A percentile compares a stretch with the other conserved stretches of the same genome.
Evolutionary conservation across 1,140 invertebrate species (phyloP).

Genomic region (Onthophagus taurus): DNA sequence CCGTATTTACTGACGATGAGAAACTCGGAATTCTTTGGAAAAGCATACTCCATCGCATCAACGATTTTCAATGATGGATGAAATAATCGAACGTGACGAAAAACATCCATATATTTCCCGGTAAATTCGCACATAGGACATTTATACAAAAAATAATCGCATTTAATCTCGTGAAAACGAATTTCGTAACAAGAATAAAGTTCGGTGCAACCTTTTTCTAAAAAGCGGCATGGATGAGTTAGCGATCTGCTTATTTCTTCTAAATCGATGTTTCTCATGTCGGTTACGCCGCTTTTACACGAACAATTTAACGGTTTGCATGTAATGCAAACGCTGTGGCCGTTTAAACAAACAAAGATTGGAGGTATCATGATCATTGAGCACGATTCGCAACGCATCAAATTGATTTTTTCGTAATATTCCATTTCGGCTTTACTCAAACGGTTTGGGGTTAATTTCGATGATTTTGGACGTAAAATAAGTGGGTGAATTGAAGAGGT

Average conservation of each 20-base stretch:
- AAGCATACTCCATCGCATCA: slow-evolving; percentile 17
- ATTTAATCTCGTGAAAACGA: slow-evolving; percentile 25
- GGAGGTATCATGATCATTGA: slow-evolving; percentile 22
- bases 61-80: slow-evolving; percentile 27
- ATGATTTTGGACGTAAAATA: slow-evolving; percentile 1
- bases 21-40: slow-evolving; percentile 26
- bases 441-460: slow-evolving; percentile 16
- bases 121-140: slow-evolving; percentile 24
- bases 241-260: slow-evolving; percentile 23
- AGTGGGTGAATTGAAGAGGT: slow-evolving; percentile 1
- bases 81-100: slow-evolving; percentile 24
- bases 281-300: slow-evolving; percentile 22
- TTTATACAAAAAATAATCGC: slow-evolving; percentile 25
- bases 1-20: slow-evolving; percentile 24
- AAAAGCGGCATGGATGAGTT: slow-evolving; percentile 23
- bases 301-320: slow-evolving; percentile 21
- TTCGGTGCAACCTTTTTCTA: slow-evolving; percentile 23
- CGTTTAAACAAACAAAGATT: slow-evolving; percentile 24
- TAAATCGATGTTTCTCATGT: slow-evolving; percentile 23
- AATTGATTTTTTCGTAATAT: slow-evolving; percentile 14
- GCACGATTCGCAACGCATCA: slow-evolving; percentile 22
- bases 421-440: slow-evolving; percentile 5
- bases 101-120: slow-evolving; percentile 20
- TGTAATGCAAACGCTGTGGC: slow-evolving; percentile 24
- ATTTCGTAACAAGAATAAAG: slow-evolving; percentile 23